A percentile compares a stretch with the other conserved stretches of the same genome.
Evolutionary conservation across 2,888 invertebrate species (phyloP).

Genomic region (Apodemia hepburni): DNA sequence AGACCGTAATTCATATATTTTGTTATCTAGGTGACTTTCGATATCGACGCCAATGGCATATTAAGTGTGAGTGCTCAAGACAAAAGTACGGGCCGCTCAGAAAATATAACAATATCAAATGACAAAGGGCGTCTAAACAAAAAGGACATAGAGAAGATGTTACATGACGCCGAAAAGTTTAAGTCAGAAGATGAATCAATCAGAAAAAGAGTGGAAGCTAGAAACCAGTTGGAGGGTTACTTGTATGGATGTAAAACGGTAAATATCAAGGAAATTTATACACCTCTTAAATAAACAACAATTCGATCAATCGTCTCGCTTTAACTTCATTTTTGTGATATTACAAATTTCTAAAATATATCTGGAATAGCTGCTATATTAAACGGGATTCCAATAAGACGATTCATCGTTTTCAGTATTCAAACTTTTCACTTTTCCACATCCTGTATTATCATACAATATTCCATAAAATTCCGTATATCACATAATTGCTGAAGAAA

Average conservation of each 20-base stretch:
- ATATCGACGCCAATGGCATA: constrained; percentile 94
- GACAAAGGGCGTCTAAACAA: constrained; percentile 92
- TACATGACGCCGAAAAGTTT: constrained; percentile 89
- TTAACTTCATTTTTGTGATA: too few species aligned
- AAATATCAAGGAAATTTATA: background rate
- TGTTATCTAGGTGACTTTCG: constrained; percentile 86
- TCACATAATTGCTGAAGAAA: background rate
- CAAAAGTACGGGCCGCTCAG: constrained; percentile 88
- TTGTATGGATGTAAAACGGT: constrained; percentile 80
- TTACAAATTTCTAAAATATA: too few species aligned
- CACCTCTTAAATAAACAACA: too few species aligned
- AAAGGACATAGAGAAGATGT: constrained; percentile 93
- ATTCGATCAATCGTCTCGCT: too few species aligned
- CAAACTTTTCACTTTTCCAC: background rate
- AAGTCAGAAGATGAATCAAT: constrained; percentile 87
- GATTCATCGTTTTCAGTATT: background rate
- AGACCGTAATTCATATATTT: background rate
- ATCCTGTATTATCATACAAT: too few species aligned
- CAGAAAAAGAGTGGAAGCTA: constrained; percentile 83
- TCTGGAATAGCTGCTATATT: background rate
- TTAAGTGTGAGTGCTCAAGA: constrained; percentile 89
- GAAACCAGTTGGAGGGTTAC: constrained; percentile 90
- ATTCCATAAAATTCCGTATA: too few species aligned
- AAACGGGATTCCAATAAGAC: background rate
- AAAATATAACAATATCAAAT: constrained; percentile 92